Evolutionary conservation across 1,140 invertebrate species (phyloP), one percentile per base, ranked within the genome.

Genomic region (Melanaphis sacchari): DNA sequence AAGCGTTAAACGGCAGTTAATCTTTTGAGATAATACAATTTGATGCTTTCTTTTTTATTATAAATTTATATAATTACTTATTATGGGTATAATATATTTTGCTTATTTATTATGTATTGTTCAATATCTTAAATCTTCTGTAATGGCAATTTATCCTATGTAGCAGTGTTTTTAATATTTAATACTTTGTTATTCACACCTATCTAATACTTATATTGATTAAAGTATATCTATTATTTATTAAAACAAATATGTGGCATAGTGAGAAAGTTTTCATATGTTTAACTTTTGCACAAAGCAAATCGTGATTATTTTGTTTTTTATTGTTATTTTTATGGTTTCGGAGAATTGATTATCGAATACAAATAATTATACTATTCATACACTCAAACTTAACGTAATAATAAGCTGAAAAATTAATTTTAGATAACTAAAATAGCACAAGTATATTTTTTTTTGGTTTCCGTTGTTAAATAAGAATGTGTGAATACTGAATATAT

Each of bases 351-450:
- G 24, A 41, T 43, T 87, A 88, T 88, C 87, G 36, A 52, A 49
- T 52, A 88, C 87, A 88, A 88, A 88, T 88, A 88, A 38, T 9
- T 9, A 26, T 36, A 49, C 15, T 49, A 49, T 49, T 49, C 46
- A 49, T 49, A 49, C 46, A 49, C 15, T 88, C 15, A 9, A n/a
- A 22, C 52, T n/a, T 87, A 7, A 36, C 38, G 46, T 22, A 76
- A 76, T n/a, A 76, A 36, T 76, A 18, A n/a, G 11, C n/a, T n/a
- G 22, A 36, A 88, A 88, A 88, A 43, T 88, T 88, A 15, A n/a
- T 88, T 88, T 88, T 11, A 88, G 87, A 88, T 88, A 88, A 52
- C 46, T 88, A 88, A 52, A 88, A 88, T 38, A 88, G 22, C 38
- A 11, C n/a, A 52, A 88, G 21, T 11, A 52, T 18, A 38, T 40